Conservation (phyloP, 2,888 invertebrate genomes). For the Melanargia galathea region DNA sequence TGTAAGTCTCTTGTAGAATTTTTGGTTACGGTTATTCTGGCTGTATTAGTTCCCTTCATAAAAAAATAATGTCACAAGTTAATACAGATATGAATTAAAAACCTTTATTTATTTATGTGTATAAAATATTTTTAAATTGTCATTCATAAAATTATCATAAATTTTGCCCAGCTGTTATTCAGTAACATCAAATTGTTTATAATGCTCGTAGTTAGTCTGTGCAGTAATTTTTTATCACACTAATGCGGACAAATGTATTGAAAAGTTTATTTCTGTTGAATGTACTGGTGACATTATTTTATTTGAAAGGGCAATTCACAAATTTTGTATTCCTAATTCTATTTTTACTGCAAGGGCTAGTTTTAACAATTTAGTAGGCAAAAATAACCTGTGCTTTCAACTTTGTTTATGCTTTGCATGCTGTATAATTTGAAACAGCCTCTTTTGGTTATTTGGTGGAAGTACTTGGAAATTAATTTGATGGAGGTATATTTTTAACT, state of each 20-base stretch:
- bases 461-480: slow-evolving; percentile 37
- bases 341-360: background rate
- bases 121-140: slow-evolving; percentile 2
- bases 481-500: slow-evolving; percentile 31
- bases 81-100: background rate
- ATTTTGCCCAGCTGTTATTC: too few relatives aligned
- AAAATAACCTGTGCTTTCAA: slow-evolving; percentile 40
- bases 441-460: slow-evolving; percentile 70
- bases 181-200: too few relatives aligned
- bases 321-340: background rate
- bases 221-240: too few relatives aligned
- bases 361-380: slow-evolving; percentile 9
- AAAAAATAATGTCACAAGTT: slow-evolving; percentile 11
- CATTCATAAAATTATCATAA: too few relatives aligned
- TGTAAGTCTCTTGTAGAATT: slow-evolving; percentile 5
- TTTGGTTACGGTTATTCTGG: slow-evolving; percentile 2
- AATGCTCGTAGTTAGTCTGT: too few relatives aligned
- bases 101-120: background rate
- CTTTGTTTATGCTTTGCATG: slow-evolving; percentile 65
- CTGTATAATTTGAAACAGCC: slow-evolving; percentile 78
- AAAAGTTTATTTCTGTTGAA: too few relatives aligned
- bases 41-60: background rate
- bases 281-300: slow-evolving; percentile 16
- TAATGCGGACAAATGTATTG: too few relatives aligned
- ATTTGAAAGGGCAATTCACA: background rate